Evolutionary conservation across 23 tunicate species (phyloP).

Genomic region (Corella eumyota): DNA sequence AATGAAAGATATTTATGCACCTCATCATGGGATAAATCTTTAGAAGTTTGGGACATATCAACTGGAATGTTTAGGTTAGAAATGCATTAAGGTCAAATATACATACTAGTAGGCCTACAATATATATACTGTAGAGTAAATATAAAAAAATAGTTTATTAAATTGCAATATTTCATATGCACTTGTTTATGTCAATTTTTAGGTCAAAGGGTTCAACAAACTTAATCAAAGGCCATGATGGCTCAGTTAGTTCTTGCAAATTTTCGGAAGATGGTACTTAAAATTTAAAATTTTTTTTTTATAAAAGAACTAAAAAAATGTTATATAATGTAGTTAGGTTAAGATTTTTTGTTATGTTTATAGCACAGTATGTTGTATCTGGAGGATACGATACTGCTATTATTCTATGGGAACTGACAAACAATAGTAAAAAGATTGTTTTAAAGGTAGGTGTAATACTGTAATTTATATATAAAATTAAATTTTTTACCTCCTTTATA

Average conservation of each 20-base stretch:
- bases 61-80: constrained; percentile 72
- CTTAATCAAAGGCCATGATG: constrained; percentile 60
- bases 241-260: constrained; percentile 73
- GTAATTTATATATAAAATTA: neutral
- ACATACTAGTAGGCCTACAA: too few species aligned
- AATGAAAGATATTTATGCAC: constrained; percentile 71
- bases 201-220: constrained; percentile 53
- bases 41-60: constrained; percentile 83
- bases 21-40: constrained; percentile 78
- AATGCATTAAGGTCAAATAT: too few species aligned
- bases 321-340: neutral
- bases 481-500: neutral
- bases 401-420: constrained; percentile 57
- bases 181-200: too few species aligned
- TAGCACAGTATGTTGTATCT: constrained; percentile 37
- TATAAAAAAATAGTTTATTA: too few species aligned
- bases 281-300: too few species aligned
- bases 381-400: constrained; percentile 69
- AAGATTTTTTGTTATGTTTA: neutral
- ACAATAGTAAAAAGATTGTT: constrained; percentile 48
- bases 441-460: constrained; percentile 33
- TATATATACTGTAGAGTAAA: neutral
- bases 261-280: constrained; percentile 35
- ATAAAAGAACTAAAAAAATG: neutral
- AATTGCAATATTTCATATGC: too few species aligned